Evolutionary conservation across 1,140 invertebrate genomes (phyloP), one percentile per base, ranked within the genome.

Genomic region (Drosophila suzukii): DNA sequence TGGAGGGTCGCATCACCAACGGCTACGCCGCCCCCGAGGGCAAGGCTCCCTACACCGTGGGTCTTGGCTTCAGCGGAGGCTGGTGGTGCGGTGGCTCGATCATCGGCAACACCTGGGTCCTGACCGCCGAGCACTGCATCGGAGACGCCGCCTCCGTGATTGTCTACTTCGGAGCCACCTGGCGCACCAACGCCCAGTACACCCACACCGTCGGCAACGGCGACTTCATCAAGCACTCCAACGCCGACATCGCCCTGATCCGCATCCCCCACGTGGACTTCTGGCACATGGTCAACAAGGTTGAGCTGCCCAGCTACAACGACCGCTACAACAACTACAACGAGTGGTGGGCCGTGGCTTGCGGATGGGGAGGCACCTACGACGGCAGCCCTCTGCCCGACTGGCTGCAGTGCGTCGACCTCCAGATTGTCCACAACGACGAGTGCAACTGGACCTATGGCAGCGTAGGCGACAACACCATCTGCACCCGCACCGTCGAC

Each of bases 51-150:
- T 93, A 93, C 67, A 93, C 93, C 67, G 93, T 92, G 6, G 91
- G 92, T 1, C 79, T 94, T 1, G 68, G 74, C 5, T 84, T 93
- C 75, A 83, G 63, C 36, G 63, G 63, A 24, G 76, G 76, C n/a
- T 81, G 12, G 65, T 68, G 39, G 82, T 91, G 82, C 58, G 80
- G 77, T 91, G 93, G 84, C 94, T 94, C 94, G 20, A 79, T 95
- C 50, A 93, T 95, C 24, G 91, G 88, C 56, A 63, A 91, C 58
- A 47, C 91, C 20, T 94, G 76, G 93, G 88, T 95, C 3, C 68
- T 95, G 15, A 94, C 94, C 6, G 94, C 95, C 6, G 94, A 93
- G 11, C 95, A 95, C 75, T 95, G 94, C 76, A 58, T 46, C 30
- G 49, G 57, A 12, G 32, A 24, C 39, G 50, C 77, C 39, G 71